Percentiles rank a stretch among this genome's conserved stretches.
Conservation (phyloP, 2,888 invertebrate genomes). For the Polydesmus complanatus region DNA sequence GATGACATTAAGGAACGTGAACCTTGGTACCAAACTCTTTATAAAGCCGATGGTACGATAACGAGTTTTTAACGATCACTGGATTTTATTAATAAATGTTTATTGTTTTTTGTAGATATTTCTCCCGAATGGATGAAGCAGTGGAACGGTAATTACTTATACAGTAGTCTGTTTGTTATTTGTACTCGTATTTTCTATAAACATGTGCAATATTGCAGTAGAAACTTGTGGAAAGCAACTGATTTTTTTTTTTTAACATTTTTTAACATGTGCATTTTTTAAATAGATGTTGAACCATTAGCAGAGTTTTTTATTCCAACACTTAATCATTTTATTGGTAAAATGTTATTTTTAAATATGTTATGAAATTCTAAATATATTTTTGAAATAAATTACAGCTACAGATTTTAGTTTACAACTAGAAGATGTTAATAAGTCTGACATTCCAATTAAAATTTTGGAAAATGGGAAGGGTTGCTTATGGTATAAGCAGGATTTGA, state of each 20-base stretch:
- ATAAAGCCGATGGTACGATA: conserved; percentile 48
- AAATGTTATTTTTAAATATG: no score
- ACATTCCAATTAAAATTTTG: conserved; percentile 45
- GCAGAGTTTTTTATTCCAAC: conserved; percentile 51
- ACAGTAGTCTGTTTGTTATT: no score
- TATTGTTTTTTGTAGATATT: conserved; percentile 37
- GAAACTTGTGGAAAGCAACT: neutral
- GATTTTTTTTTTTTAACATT: neutral
- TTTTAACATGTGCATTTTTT: no score
- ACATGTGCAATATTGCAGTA: neutral
- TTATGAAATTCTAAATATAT: no score
- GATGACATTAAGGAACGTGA: conserved; percentile 45
- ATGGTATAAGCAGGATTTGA: conserved; percentile 72
- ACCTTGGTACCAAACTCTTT: conserved; percentile 72
- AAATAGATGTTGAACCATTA: conserved; percentile 22
- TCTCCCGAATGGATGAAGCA: conserved; percentile 46
- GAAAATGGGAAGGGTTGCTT: conserved; percentile 47
- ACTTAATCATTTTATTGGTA: conserved; percentile 52
- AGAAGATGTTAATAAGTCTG: conserved; percentile 15
- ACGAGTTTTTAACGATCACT: no score
- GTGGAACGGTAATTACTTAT: conserved; percentile 44
- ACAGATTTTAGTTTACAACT: conserved; percentile 24
- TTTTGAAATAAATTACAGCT: conserved; percentile 17
- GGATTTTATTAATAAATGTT: conserved; percentile 4
- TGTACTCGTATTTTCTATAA: no score